These are phyloP conservation scores for Australoheros facetus DNA, from an alignment of 2,797 vertebrate species.

Conservation along the genomic window DNA sequence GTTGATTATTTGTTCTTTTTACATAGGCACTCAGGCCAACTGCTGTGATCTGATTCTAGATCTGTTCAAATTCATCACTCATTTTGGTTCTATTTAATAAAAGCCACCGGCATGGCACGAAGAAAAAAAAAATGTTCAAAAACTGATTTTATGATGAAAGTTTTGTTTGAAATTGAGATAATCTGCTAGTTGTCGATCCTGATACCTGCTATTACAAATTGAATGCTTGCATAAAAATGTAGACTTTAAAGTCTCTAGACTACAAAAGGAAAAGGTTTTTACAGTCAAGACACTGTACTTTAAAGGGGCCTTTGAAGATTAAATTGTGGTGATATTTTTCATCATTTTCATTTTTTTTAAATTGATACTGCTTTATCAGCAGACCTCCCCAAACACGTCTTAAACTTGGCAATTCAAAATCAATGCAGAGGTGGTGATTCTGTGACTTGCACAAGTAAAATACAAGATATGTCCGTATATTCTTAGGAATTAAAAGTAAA, in stretches of 20 bases:
- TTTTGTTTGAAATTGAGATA: conserved; percentile 40
- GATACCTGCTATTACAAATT: conserved; percentile 19
- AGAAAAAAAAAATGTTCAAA: conserved; percentile 14
- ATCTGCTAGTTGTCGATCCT: conserved; percentile 17
- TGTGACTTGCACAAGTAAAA: conserved; percentile 19
- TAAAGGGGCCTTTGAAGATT: conserved; percentile 22
- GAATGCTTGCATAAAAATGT: neutral
- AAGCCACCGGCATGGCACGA: conserved; percentile 25
- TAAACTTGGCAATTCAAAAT: conserved; percentile 28
- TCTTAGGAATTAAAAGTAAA: neutral
- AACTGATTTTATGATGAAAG: conserved; percentile 32
- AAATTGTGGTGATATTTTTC: conserved; percentile 18
- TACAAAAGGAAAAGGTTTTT: conserved; percentile 1
- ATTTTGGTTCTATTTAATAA: conserved; percentile 34
- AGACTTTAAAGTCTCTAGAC: conserved; percentile 5
- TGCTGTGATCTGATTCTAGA: conserved; percentile 38
- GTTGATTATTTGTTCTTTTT: conserved; percentile 62
- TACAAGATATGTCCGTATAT: neutral
- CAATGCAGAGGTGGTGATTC: conserved; percentile 3
- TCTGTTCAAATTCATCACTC: conserved; percentile 19
- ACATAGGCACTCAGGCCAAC: conserved; percentile 15
- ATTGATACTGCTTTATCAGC: neutral
- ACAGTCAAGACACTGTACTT: neutral
- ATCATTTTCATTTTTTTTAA: conserved; percentile 12
- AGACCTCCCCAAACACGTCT: conserved; percentile 19